Conservation (phyloP, 2,113 vertebrate genomes). For the Phoxinus phoxinus region DNA sequence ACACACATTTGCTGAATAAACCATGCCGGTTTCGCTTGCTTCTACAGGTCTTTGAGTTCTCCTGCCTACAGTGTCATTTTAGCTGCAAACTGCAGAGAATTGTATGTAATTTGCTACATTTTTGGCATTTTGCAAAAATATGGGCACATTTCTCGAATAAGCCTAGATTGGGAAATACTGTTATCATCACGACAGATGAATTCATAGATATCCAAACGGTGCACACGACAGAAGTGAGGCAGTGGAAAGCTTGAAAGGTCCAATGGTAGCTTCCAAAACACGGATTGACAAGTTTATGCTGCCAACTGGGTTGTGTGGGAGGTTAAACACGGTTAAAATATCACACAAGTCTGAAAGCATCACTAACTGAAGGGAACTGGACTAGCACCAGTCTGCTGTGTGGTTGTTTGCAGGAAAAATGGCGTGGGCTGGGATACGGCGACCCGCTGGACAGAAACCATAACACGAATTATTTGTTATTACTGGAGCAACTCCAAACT, state of each 20-base stretch:
- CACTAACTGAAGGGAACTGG: not conserved
- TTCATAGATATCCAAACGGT: not conserved
- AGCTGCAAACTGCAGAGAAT: not conserved
- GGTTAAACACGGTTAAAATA: not conserved
- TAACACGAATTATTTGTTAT: not conserved
- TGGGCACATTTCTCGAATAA: not conserved
- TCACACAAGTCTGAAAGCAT: not conserved
- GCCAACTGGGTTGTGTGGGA: not conserved
- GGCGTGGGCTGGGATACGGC: not conserved
- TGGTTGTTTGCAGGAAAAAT: not conserved
- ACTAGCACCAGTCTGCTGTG: not conserved
- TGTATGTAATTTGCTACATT: not conserved
- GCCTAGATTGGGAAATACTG: not conserved
- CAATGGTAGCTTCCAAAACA: not conserved
- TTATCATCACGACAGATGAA: not conserved
- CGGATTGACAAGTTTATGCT: not conserved
- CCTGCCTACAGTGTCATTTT: not conserved
- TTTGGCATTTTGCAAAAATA: not conserved
- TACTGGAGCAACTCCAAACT: not conserved
- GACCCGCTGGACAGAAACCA: constrained; percentile 3
- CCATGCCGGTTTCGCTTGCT: not conserved
- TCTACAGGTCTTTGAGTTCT: not conserved
- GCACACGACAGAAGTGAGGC: not conserved
- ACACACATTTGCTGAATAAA: not conserved
- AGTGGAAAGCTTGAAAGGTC: not conserved